Conservation (phyloP, 35 echinoderm and acorn worm species). For the Anneissia japonica region DNA sequence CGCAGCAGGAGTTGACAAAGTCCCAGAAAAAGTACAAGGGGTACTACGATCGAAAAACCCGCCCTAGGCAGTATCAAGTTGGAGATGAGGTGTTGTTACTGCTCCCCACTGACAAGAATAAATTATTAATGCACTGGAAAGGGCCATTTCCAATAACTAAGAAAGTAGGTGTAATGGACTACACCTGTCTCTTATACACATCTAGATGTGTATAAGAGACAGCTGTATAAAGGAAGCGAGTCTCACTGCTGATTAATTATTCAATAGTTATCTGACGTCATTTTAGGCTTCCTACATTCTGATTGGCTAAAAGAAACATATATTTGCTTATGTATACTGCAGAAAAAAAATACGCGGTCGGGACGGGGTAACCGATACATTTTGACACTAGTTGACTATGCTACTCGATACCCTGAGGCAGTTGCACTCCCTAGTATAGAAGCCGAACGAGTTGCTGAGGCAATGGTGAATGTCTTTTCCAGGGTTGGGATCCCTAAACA, state of each 20-base stretch:
- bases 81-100: conserved; percentile 35
- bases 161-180: conserved; percentile 22
- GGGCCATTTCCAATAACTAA: not conserved
- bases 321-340: too few species aligned
- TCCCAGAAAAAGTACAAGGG: conserved; percentile 29
- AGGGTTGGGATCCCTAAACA: conserved; percentile 39
- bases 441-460: conserved; percentile 47
- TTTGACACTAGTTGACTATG: conserved; percentile 21
- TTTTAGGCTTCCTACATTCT: too few species aligned
- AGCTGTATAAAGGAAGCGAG: too few species aligned
- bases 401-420: conserved; percentile 21
- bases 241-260: too few species aligned
- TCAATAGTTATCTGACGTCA: too few species aligned
- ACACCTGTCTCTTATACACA: conserved; percentile 3
- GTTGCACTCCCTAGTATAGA: conserved; percentile 46
- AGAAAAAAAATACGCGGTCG: too few species aligned
- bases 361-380: too few species aligned
- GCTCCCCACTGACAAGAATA: conserved; percentile 9
- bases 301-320: too few species aligned
- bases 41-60: conserved; percentile 28
- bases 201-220: too few species aligned
- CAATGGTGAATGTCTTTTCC: conserved; percentile 34
- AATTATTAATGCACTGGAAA: conserved; percentile 12
- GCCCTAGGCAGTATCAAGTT: not conserved
- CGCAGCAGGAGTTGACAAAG: conserved; percentile 17